Base-by-base conservation (phyloP, 2,888 invertebrate genomes). In the Mamestra brassicae region DNA sequence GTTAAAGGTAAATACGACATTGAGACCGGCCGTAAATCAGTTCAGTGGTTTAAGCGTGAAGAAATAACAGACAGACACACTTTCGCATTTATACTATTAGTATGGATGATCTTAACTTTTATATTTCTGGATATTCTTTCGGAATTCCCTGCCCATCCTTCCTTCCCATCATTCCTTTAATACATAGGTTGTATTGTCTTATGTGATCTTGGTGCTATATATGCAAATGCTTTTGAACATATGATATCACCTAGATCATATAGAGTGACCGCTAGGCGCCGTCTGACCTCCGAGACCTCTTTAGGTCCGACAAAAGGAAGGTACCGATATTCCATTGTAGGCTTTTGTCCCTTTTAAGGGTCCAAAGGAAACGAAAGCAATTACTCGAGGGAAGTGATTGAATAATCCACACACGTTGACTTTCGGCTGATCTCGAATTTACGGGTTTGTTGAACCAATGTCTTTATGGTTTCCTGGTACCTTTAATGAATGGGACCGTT, bases 401-500 rank as follows among this genome's bases (percentile, higher is more conserved):
- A 74, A 72, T 74, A 86, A 76, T 80, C 87, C 62, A 74, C 65
- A 72, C 87, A 86, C 87, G 85, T 87, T 76, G 73, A 84, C 71
- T 82, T 84, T 87, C 74, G 75, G 78, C 55, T 78, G 72, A 69
- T 85, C 85, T 72, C 74, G 63, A 26, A 63, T 81, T 86, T 80
- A 83, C 77, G 83, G 74, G 88, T 85, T 85, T 88, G 77, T 89
- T 89, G 84, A 89, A 89, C 88, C 76, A 71, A 71, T 72, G 42
- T 50, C 64, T 87, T 87, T 84, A 87, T 83, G 79, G 83, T 85
- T 87, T 89, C 88, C 89, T 83, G 86, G 73, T 77, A 66, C 71
- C 75, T 80, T 71, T 66, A 84, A 75, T 81, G 80, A 80, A 79
- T 74, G 66, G 69, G 73, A 69, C 81, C 85, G 84, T 87, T 87